Percentiles rank a stretch among this genome's conserved stretches.
Conservation (phyloP, 2,113 vertebrate species). For the Triplophysa dalaica region DNA sequence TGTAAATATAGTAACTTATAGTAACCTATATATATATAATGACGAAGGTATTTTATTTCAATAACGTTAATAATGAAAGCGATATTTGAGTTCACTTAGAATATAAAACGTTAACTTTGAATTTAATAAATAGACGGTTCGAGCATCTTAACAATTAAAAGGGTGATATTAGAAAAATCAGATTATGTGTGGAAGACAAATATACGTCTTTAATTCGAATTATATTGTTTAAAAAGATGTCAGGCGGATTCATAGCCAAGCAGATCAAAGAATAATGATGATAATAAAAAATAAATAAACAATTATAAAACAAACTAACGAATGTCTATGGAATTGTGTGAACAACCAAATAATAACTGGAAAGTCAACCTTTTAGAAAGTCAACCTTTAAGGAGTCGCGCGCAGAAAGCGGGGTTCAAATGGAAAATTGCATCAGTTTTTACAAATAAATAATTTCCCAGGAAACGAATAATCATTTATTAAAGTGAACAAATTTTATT, state of each 20-base stretch:
- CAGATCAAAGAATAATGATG: slow-evolving; percentile 66
- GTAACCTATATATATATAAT: slow-evolving; percentile 16
- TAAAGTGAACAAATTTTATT: slow-evolving; percentile 54
- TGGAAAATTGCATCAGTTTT: neutral
- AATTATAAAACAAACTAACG: neutral
- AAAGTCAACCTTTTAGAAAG: neutral
- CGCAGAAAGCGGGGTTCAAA: neutral
- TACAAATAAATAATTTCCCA: slow-evolving; percentile 60
- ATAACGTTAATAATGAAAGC: slow-evolving; percentile 14
- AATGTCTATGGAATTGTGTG: neutral
- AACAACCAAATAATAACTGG: neutral
- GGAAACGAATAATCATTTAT: slow-evolving; percentile 67
- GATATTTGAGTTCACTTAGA: slow-evolving; percentile 52
- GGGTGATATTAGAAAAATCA: slow-evolving; percentile 63
- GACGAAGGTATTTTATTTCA: too few relatives aligned
- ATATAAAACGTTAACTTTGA: slow-evolving; percentile 54
- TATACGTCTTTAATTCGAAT: slow-evolving; percentile 66
- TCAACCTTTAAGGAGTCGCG: neutral
- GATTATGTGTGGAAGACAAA: slow-evolving; percentile 63
- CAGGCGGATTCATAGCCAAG: slow-evolving; percentile 72
- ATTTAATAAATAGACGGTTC: slow-evolving; percentile 55
- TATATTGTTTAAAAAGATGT: slow-evolving; percentile 76
- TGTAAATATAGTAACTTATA: slow-evolving; percentile 50
- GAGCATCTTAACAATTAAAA: slow-evolving; percentile 38
- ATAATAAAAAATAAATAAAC: slow-evolving; percentile 22